These are phyloP conservation scores for Pseudopleuronectes americanus DNA, from an alignment of 2,797 vertebrate genomes.

Conservation along the genomic window DNA sequence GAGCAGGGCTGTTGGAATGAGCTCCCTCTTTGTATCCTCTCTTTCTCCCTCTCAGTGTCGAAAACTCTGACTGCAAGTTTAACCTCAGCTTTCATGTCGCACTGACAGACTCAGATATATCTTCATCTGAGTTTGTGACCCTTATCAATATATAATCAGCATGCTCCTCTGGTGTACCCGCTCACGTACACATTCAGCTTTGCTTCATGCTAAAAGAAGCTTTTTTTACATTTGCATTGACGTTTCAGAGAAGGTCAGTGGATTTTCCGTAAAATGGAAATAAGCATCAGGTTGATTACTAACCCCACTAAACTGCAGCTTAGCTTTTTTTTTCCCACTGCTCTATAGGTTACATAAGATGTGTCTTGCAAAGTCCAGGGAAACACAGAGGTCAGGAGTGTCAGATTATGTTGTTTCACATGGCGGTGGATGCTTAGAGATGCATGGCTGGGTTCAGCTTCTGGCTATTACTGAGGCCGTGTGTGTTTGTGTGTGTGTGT, in stretches of 20 bases:
- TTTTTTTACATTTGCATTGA: conserved; percentile 44
- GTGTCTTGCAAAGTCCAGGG: conserved; percentile 50
- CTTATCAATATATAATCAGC: too few species aligned
- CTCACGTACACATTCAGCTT: not conserved
- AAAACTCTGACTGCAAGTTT: conserved; percentile 19
- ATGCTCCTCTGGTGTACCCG: not conserved
- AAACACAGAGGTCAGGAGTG: conserved; percentile 71
- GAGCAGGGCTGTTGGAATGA: conserved; percentile 11
- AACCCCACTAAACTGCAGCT: conserved; percentile 45
- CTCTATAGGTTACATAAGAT: conserved; percentile 70
- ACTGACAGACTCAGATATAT: not conserved
- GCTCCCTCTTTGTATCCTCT: conserved; percentile 14
- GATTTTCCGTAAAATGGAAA: conserved; percentile 50
- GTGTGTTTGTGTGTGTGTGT: conserved; percentile 26
- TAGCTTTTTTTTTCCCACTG: conserved; percentile 12
- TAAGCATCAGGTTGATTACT: conserved; percentile 35
- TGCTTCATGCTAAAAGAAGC: not conserved
- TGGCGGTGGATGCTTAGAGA: conserved; percentile 70
- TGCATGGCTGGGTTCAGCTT: conserved; percentile 71
- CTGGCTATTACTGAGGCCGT: conserved; percentile 50
- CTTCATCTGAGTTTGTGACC: too few species aligned
- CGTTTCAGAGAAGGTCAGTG: conserved; percentile 38
- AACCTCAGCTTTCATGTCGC: conserved; percentile 18
- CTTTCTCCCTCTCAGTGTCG: conserved; percentile 6
- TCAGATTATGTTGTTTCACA: conserved; percentile 76